Evolutionary conservation across 2,888 invertebrate species (phyloP).

Genomic region (Drosophila testacea): DNA sequence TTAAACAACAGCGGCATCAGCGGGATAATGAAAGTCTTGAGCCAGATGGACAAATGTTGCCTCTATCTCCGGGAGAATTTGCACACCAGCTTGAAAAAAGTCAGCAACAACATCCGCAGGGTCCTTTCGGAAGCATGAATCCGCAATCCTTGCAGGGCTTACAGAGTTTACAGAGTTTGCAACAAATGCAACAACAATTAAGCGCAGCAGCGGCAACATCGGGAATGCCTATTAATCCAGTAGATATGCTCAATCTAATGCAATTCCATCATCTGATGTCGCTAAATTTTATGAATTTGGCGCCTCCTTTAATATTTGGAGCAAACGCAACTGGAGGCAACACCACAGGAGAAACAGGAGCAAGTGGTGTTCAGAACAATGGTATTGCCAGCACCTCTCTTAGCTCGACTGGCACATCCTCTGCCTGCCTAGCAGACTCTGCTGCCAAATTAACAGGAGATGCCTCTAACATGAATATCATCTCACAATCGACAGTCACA

Average conservation of each 20-base stretch:
- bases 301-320: conserved; percentile 89
- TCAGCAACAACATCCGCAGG: conserved; percentile 33
- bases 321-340: conserved; percentile 46
- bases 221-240: conserved; percentile 92
- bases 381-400: neutral
- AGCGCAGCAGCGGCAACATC: conserved; percentile 67
- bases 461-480: conserved; percentile 20
- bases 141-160: conserved; percentile 64
- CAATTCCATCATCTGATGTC: conserved; percentile 97
- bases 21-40: conserved; percentile 44
- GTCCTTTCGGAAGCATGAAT: conserved; percentile 38
- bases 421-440: conserved; percentile 17
- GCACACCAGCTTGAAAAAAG: conserved; percentile 1
- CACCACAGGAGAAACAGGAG: conserved; percentile 1
- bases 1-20: conserved; percentile 61
- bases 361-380: conserved; percentile 32
- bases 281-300: conserved; percentile 97
- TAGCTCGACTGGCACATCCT: neutral
- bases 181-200: conserved; percentile 83
- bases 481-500: conserved; percentile 24
- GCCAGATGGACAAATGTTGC: conserved; percentile 46
- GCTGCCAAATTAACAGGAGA: conserved; percentile 16
- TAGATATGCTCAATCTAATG: conserved; percentile 93
- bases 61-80: conserved; percentile 46
- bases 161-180: conserved; percentile 82